Evolutionary conservation across 2,888 invertebrate genomes (phyloP), one percentile per base, ranked within the genome.

Genomic region (Erebia aethiops): DNA sequence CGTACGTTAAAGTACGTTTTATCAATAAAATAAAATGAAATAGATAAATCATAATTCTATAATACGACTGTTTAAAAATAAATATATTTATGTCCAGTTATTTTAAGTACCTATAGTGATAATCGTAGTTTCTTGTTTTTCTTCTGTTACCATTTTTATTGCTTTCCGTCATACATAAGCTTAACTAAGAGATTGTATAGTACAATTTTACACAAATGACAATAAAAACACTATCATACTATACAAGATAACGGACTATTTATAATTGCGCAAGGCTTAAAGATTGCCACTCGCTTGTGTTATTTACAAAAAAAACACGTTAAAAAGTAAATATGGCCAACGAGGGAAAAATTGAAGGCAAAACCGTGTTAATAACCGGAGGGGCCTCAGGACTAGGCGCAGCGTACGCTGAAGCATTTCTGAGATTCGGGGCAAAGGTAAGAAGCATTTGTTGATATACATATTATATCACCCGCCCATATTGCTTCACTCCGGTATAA

Each of bases 351-450:
- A 65, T 67, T 14, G 69, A 77, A 64, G 81, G 78, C 0, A 85
- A 86, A 77, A 80, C 80, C 2, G 80, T 85, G 73, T 62, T 87
- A 57, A 79, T 87, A 60, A 87, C 86, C 4, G 87, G 87, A 3
- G 87, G 82, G 8, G 86, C 87, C 46, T 84, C 85, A 0, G 85
- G 87, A 0, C 68, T 87, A n/a, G 86, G 87, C 1, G 85, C 85
- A 1, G 69, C 73, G 2, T 83, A 82, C n/a, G 84, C 77, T 1
- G 77, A 83, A 71, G 70, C 64, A 4, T 87, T 84, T 71, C 72
- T 87, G 0, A 77, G 79, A 56, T 77, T 77, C 63, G 87, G 85
- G 41, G 85, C 85, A 7, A 81, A 84, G 81, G 87, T 85, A 77
- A 68, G 16, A 35, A 58, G 26, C 13, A 5, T 14, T 57, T 14